phyloP scores from a whole-genome alignment of 2,113 vertebrate species.

The Oreochromis aureus region DNA sequence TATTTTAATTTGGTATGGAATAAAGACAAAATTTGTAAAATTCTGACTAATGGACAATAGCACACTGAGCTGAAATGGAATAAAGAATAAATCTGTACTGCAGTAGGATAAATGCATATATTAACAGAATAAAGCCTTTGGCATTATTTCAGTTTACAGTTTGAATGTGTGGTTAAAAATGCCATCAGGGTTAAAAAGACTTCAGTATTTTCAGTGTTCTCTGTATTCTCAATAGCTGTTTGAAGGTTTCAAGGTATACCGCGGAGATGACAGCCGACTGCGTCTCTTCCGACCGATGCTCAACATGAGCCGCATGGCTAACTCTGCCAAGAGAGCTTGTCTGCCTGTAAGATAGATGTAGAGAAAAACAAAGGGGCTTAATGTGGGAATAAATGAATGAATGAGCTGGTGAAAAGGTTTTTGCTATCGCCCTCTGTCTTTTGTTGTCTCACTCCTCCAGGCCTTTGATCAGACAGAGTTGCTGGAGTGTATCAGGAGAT shows the following conservation, averaged over 20 bases:
- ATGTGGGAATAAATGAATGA: neutral
- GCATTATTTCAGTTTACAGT: rapidly evolving
- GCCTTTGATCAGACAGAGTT: conserved; percentile 82
- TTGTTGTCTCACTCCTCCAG: conserved; percentile 47
- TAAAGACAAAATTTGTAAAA: neutral
- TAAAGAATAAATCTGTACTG: neutral
- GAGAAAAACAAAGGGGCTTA: neutral
- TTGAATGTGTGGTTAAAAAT: neutral
- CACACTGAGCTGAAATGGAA: neutral
- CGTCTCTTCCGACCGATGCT: conserved; percentile 85
- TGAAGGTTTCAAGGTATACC: conserved; percentile 88
- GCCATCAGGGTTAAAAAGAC: neutral
- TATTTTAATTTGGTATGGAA: neutral
- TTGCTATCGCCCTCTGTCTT: neutral
- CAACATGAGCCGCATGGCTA: conserved; percentile 84
- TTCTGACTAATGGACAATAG: neutral
- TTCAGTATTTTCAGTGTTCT: neutral
- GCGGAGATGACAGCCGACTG: conserved; percentile 79
- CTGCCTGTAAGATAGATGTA: conserved; percentile 76
- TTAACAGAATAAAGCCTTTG: neutral
- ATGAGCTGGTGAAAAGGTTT: neutral
- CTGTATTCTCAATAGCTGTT: conserved; percentile 72
- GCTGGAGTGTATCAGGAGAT: conserved; percentile 80
- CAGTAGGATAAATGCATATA: neutral
- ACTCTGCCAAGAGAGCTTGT: conserved; percentile 76